Conservation (phyloP, 2,797 vertebrate genomes). For the Capromys pilorides region DNA sequence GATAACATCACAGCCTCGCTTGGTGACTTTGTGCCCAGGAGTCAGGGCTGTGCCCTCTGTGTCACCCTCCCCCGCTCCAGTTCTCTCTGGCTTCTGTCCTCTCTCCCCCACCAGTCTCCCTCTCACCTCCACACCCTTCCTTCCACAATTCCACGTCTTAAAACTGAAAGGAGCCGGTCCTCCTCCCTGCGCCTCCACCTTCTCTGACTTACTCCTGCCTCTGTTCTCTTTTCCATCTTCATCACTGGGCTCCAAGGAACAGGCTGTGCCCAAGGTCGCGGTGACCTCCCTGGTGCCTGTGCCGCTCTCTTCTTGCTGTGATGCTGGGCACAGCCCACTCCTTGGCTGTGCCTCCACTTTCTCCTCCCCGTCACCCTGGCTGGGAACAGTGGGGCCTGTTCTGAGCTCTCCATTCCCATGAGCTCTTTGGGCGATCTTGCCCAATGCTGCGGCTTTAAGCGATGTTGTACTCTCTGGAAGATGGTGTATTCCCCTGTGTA, state of each 20-base stretch:
- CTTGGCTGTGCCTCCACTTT: background rate
- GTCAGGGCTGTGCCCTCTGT: background rate
- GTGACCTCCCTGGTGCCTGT: background rate
- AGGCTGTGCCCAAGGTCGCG: background rate
- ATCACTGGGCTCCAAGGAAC: background rate
- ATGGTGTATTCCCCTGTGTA: background rate
- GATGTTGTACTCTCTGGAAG: background rate
- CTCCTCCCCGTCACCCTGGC: background rate
- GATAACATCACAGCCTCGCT: background rate
- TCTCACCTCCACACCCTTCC: background rate
- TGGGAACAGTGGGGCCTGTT: background rate
- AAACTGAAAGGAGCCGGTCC: background rate
- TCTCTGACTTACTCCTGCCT: background rate
- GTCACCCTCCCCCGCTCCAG: background rate
- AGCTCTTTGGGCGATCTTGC: background rate
- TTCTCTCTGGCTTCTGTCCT: background rate
- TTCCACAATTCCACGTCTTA: background rate
- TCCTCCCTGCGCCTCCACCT: background rate
- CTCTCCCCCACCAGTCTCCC: background rate
- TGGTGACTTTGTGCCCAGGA: background rate
- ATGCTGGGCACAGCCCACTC: background rate
- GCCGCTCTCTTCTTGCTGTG: background rate
- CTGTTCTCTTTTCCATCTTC: constrained; percentile 14
- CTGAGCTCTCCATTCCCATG: background rate
- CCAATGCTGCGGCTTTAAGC: background rate